phyloP scores from a whole-genome alignment of 23 tunicate species.

The Diplosoma virens region DNA sequence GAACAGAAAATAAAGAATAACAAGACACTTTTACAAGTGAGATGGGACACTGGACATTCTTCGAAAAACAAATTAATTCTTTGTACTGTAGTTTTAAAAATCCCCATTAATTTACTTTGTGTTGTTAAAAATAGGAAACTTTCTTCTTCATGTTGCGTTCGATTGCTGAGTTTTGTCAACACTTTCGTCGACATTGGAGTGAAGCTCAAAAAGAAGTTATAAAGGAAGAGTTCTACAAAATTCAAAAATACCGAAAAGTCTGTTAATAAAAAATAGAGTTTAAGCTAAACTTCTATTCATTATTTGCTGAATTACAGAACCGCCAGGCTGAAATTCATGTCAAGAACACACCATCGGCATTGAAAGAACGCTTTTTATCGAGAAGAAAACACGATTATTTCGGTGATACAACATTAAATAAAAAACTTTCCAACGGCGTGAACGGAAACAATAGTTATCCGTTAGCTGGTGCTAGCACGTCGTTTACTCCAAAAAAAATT shows the following conservation, averaged over 20 bases:
- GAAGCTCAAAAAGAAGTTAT: slow-evolving; percentile 30
- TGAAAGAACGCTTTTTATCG: slow-evolving; percentile 68
- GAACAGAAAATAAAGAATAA: too few species aligned
- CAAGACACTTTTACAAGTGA: too few species aligned
- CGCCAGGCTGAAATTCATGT: slow-evolving; percentile 52
- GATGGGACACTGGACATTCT: too few species aligned
- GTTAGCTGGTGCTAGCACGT: not conserved
- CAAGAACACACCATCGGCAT: slow-evolving; percentile 63
- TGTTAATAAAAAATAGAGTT: not conserved
- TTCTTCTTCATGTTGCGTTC: slow-evolving; percentile 39
- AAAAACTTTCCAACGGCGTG: not conserved
- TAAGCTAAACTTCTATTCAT: not conserved
- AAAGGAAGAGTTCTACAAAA: slow-evolving; percentile 61
- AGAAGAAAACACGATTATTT: slow-evolving; percentile 22
- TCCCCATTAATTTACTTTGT: not conserved
- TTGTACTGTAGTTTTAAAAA: too few species aligned
- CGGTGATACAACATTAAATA: not conserved
- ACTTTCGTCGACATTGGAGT: slow-evolving; percentile 50
- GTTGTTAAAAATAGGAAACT: slow-evolving; percentile 41
- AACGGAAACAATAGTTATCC: slow-evolving; percentile 2
- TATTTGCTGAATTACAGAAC: slow-evolving; percentile 18
- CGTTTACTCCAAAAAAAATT: slow-evolving; percentile 26
- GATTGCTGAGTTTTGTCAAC: slow-evolving; percentile 45
- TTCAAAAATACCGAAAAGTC: slow-evolving; percentile 61
- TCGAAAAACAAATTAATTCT: too few species aligned